Conservation (phyloP, 2,888 invertebrate species). For the Exephanes ischioxanthus region DNA sequence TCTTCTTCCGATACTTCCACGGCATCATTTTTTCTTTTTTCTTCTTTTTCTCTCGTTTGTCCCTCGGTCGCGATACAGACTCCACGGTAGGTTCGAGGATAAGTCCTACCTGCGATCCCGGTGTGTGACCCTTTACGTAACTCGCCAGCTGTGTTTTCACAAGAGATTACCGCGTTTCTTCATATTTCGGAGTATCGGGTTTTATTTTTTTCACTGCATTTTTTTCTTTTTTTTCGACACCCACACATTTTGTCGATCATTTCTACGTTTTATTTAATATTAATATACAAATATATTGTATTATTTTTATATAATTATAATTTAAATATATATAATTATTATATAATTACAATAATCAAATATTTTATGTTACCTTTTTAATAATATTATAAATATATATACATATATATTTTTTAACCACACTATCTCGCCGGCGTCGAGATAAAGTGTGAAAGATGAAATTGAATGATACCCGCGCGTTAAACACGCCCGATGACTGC, state of each 20-base stretch:
- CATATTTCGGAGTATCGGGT: conserved; percentile 50
- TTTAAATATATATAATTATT: neutral
- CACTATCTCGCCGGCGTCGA: conserved; percentile 9
- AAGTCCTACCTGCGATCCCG: conserved; percentile 54
- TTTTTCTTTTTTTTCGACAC: conserved; percentile 10
- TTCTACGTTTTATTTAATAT: neutral
- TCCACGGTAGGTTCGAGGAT: conserved; percentile 51
- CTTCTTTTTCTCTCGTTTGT: conserved; percentile 27
- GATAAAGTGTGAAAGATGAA: conserved; percentile 47
- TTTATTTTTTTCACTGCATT: conserved; percentile 7
- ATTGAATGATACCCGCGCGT: conserved; percentile 58
- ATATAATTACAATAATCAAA: neutral
- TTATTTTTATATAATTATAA: neutral
- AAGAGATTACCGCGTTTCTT: conserved; percentile 72
- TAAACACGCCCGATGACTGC: conserved; percentile 39
- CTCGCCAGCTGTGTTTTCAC: conserved; percentile 72
- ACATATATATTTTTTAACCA: neutral
- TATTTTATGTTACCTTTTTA: neutral
- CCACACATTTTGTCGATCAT: neutral
- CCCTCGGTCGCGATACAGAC: conserved; percentile 63
- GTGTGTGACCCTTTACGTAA: conserved; percentile 75
- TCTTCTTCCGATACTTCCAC: conserved; percentile 54
- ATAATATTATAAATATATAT: neutral
- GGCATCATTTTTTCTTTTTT: conserved; percentile 27
- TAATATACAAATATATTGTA: neutral